Evolutionary conservation across 1,140 invertebrate genomes (phyloP).

Genomic region (Lucilia sericata): DNA sequence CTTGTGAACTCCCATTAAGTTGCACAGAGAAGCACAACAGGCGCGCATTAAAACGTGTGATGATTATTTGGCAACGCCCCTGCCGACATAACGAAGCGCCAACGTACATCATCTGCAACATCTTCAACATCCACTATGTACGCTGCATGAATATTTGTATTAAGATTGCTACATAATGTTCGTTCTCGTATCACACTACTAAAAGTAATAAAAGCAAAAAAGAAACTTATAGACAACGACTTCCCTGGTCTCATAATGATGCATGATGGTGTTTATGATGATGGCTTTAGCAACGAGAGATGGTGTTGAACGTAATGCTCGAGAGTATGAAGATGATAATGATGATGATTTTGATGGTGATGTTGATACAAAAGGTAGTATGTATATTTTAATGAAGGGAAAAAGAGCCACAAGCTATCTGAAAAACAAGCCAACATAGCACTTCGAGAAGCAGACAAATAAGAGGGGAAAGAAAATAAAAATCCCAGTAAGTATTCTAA

Average conservation of each 20-base stretch:
- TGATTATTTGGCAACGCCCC: slow-evolving; percentile 66
- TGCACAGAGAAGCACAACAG: neutral
- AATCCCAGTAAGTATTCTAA: neutral
- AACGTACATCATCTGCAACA: neutral
- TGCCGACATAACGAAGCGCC: slow-evolving; percentile 50
- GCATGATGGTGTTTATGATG: slow-evolving; percentile 38
- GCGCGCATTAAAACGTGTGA: slow-evolving; percentile 62
- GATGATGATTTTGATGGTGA: slow-evolving; percentile 28
- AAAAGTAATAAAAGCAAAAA: neutral
- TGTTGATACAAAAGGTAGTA: slow-evolving; percentile 22
- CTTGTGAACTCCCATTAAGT: slow-evolving; percentile 63
- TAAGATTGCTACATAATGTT: neutral
- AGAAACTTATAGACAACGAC: neutral
- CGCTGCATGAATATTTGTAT: too few species aligned
- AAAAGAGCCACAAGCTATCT: slow-evolving; percentile 34
- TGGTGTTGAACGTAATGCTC: neutral
- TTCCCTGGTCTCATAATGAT: slow-evolving; percentile 4
- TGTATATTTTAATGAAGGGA: slow-evolving; percentile 41
- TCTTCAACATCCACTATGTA: neutral
- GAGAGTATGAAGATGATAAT: neutral
- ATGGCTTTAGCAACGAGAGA: slow-evolving; percentile 17
- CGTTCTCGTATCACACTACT: neutral
- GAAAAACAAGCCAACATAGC: slow-evolving; percentile 9
- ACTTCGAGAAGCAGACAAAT: neutral
- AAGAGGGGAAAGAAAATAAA: neutral